Conservation (phyloP, 2,888 invertebrate genomes). For the Mythimna lalbum region DNA sequence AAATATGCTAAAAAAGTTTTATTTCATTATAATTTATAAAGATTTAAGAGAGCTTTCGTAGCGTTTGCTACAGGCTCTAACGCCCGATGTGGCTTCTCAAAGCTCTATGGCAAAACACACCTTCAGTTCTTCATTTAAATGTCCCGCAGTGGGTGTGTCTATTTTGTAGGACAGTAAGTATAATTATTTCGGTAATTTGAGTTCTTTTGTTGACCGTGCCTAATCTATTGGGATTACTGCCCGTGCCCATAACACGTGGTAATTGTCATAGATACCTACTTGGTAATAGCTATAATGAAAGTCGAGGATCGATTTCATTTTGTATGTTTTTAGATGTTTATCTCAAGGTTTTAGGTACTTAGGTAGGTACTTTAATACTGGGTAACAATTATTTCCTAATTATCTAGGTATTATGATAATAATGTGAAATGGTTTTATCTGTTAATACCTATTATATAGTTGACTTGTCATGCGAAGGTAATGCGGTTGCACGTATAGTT, state of each 20-base stretch:
- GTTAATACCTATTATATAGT: neutral
- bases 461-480: slow-evolving; percentile 32
- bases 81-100: neutral
- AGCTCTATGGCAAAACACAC: slow-evolving; percentile 12
- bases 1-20: too few relatives aligned
- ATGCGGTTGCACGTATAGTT: neutral
- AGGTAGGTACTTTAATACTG: neutral
- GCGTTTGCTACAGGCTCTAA: too few relatives aligned
- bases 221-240: slow-evolving; percentile 38
- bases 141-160: slow-evolving; percentile 26
- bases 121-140: slow-evolving; percentile 24
- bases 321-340: slow-evolving; percentile 7
- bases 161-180: slow-evolving; percentile 29
- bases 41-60: too few relatives aligned
- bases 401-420: slow-evolving; percentile 13
- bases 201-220: slow-evolving; percentile 22
- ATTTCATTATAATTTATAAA: too few relatives aligned
- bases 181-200: slow-evolving; percentile 20
- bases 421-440: slow-evolving; percentile 16
- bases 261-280: slow-evolving; percentile 9
- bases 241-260: slow-evolving; percentile 6
- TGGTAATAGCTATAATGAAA: slow-evolving; percentile 23
- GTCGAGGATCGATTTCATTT: slow-evolving; percentile 14
- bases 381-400: neutral
- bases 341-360: slow-evolving; percentile 27